Conservation (phyloP, 2,888 invertebrate genomes). For the Caenorhabditis sulstoni region DNA sequence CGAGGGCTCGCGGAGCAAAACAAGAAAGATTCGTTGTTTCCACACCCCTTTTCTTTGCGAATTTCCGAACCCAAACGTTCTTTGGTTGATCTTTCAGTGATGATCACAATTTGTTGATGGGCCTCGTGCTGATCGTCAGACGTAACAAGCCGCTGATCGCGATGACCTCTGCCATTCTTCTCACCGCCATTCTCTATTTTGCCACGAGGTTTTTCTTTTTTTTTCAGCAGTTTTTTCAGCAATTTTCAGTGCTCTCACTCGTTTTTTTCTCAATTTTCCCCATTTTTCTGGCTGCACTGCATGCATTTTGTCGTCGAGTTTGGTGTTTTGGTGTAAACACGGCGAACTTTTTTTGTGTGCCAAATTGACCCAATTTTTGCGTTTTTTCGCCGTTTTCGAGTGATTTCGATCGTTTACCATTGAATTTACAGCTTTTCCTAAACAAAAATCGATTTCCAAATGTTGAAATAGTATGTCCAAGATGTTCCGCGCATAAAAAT, state of each 20-base stretch:
- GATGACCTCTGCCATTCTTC: conserved; percentile 44
- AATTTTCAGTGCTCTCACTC: neutral
- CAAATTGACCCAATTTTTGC: neutral
- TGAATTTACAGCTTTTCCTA: too few species aligned
- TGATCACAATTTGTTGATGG: conserved; percentile 36
- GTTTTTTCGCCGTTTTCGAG: neutral
- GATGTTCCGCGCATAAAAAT: too few species aligned
- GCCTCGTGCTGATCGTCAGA: conserved; percentile 39
- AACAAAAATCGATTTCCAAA: too few species aligned
- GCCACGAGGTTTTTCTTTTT: conserved; percentile 36
- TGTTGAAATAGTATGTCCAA: too few species aligned
- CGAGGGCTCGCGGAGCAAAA: conserved; percentile 15
- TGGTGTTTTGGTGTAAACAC: conserved; percentile 43
- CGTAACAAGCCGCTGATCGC: conserved; percentile 54
- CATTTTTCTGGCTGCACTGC: neutral
- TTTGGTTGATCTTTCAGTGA: conserved; percentile 54
- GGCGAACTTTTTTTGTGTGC: neutral
- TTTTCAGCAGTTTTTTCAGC: conserved; percentile 8
- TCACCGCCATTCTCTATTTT: conserved; percentile 33
- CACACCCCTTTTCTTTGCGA: neutral
- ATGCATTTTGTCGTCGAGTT: conserved; percentile 33
- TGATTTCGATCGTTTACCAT: too few species aligned
- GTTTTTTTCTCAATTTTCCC: neutral
- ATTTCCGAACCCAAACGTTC: conserved; percentile 23
- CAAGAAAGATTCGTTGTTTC: neutral